Base-by-base conservation (phyloP, 2,888 invertebrate species). In the Rhingia rostrata region DNA sequence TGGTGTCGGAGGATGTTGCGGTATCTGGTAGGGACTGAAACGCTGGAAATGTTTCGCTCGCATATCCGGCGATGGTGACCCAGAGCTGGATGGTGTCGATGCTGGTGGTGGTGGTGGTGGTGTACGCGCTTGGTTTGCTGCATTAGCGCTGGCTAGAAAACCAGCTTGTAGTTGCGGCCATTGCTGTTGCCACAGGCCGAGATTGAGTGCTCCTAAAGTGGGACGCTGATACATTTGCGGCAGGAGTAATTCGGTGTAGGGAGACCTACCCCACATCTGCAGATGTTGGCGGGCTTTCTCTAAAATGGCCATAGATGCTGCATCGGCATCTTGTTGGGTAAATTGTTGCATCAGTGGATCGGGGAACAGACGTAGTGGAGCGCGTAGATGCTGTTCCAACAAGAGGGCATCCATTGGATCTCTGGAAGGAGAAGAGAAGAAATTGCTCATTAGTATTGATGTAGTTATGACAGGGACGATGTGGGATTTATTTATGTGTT, bases 161-260 rank as follows among this genome's bases (percentile, higher is more conserved):
- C 92, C 92, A 12, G 92, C 91, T 4, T 91, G 91, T n/a, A 92
- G 73, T 78, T 92, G 92, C 0, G 92, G 92, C 92, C 92, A 92
- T 86, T 92, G 92, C 41, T 92, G 92, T 81, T 92, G 92, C 92
- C 92, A 92, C 87, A 92, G 89, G 69, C 92, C 92, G 47, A 92
- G 88, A 86, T 92, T 92, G 63, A 92, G 89, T 61, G 92, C 92
- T 86, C 90, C 90, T 47, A 92, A 87, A 32, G 90, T 90, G 54
- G 90, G 90, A 49, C 92, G 89, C 86, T 92, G 92, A 87, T 92
- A 92, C 86, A 92, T 88, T 87, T 92, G 92, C n/a, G 92, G 92
- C 88, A 92, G 88, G 83, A 92, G 75, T 88, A 92, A 89, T 88
- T 92, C 92, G 73, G 92, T 91, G 74, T 92, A 92, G 47, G 92